Conservation (phyloP, 1,140 invertebrate species). For the Teleogryllus occipitalis region DNA sequence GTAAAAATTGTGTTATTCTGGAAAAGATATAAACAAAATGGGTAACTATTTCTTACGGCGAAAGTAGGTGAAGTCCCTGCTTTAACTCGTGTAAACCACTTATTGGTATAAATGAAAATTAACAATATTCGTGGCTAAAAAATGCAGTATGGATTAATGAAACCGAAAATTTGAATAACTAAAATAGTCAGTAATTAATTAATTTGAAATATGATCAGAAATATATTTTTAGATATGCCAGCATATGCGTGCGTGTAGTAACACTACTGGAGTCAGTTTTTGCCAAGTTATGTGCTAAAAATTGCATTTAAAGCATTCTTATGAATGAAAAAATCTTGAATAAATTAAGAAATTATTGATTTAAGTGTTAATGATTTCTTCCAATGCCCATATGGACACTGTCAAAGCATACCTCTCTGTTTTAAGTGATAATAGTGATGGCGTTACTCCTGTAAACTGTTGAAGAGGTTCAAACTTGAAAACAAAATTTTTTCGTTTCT, state of each 20-base stretch:
- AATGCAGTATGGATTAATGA: no score
- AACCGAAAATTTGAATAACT: no score
- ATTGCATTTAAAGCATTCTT: not conserved
- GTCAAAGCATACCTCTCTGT: no score
- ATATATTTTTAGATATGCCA: no score
- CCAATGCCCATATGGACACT: not conserved
- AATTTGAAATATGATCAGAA: no score
- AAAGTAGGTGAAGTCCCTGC: not conserved
- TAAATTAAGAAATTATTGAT: not conserved
- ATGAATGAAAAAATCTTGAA: not conserved
- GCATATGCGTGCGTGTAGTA: not conserved
- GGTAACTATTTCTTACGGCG: conserved; percentile 3
- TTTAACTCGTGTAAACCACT: not conserved
- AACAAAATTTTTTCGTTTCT: not conserved
- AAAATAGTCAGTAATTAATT: no score
- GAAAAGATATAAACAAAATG: not conserved
- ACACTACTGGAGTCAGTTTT: not conserved
- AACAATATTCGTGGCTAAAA: not conserved
- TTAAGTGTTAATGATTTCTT: not conserved
- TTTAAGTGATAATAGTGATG: not conserved
- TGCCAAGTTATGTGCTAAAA: not conserved
- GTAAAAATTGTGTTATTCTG: not conserved
- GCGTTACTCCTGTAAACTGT: not conserved
- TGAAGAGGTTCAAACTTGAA: not conserved
- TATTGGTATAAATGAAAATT: not conserved